Evolutionary conservation across 2,888 invertebrate genomes (phyloP).

Genomic region (Scaptomyza flava): DNA sequence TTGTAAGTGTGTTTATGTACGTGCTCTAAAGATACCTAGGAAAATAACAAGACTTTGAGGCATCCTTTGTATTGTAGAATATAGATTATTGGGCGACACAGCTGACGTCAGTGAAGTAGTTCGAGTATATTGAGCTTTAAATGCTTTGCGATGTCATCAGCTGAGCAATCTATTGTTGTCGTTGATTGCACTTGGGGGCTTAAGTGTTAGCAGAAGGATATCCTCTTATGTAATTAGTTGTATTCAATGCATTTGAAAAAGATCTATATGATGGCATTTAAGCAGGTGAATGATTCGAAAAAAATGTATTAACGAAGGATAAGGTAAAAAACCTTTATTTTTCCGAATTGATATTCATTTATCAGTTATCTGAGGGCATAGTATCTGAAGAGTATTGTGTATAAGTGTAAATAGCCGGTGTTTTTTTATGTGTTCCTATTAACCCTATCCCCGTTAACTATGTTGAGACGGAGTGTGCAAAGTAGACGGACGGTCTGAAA

Average conservation of each 20-base stretch:
- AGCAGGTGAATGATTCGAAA: too few species aligned
- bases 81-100: conserved; percentile 12
- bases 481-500: too few species aligned
- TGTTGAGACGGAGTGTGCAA: too few species aligned
- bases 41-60: conserved; percentile 9
- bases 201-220: conserved; percentile 7
- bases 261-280: too few species aligned
- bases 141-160: conserved; percentile 26
- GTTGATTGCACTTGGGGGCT: conserved; percentile 10
- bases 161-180: conserved; percentile 13
- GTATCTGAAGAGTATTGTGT: too few species aligned
- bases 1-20: background rate
- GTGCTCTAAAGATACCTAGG: conserved; percentile 23
- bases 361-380: too few species aligned
- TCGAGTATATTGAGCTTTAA: conserved; percentile 8
- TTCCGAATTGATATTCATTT: too few species aligned
- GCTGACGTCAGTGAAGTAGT: conserved; percentile 6
- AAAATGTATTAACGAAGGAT: too few species aligned
- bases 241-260: background rate
- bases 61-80: conserved; percentile 18
- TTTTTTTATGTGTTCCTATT: too few species aligned
- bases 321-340: too few species aligned
- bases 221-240: conserved; percentile 17
- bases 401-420: too few species aligned
- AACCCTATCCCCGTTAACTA: too few species aligned